Percentiles rank a stretch among this genome's conserved stretches.
Evolutionary conservation across 92 coral and sea anemone species (phyloP).

Genomic region (Parazoanthus atlanticus): DNA sequence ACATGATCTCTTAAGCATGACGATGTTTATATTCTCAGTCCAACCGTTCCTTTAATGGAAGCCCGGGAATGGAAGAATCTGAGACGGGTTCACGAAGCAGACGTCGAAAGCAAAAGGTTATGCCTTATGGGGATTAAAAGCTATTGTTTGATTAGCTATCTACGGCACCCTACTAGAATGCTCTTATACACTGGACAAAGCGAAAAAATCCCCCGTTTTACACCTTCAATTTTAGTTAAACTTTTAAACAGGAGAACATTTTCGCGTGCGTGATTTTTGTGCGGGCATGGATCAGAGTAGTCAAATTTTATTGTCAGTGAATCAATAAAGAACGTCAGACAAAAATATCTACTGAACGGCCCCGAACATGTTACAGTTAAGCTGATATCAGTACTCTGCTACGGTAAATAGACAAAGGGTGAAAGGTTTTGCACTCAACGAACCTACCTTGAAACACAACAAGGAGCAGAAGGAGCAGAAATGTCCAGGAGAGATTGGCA

Average conservation of each 20-base stretch:
- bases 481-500: constrained; percentile 21
- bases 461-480: constrained; percentile 21
- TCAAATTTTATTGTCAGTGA: neutral
- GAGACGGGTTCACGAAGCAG: neutral
- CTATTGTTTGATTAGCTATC: neutral
- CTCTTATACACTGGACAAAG: constrained; percentile 1
- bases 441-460: constrained; percentile 28
- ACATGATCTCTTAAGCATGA: neutral
- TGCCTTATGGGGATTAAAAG: no score
- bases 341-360: neutral
- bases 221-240: neutral
- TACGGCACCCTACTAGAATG: neutral
- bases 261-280: neutral
- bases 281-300: neutral
- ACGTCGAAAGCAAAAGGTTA: neutral
- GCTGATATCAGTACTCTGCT: neutral
- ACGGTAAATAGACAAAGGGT: constrained; percentile 11
- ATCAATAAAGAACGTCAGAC: neutral
- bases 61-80: neutral
- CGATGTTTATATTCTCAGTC: constrained; percentile 3
- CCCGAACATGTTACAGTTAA: neutral
- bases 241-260: neutral
- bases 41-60: neutral
- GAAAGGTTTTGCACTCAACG: neutral
- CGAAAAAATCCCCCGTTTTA: neutral